Base-by-base conservation (phyloP, 2,113 vertebrate species). In the Rostratula benghalensis region DNA sequence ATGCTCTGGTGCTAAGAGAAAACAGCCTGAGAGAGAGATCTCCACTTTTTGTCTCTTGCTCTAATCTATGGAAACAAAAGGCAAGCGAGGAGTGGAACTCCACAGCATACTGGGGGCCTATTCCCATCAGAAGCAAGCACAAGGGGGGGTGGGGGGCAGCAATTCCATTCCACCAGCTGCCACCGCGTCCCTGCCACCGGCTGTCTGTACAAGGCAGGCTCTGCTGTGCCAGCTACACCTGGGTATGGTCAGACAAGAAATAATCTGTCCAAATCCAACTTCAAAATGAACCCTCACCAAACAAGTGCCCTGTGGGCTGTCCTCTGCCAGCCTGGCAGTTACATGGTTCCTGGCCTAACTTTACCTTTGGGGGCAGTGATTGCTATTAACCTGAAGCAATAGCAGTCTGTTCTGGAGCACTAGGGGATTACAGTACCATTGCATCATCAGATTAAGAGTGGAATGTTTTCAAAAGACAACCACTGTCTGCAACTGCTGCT, bases 1-100 rank as follows among this genome's bases (percentile, higher is more conserved):
- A 89, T 6, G 89, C 83, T 73, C 45, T 39, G 54, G 37, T 11
- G 28, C 13, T 10, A 80, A 31, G 28, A 86, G 68, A n/a, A 83
- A 92, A 77, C 71, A 50, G 73, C 77, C 77, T 69, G 31, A 24
- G 1, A 56, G 83, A 78, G 73, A 54, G 25, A 77, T 43, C 73
- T 93, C 89, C 94, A 87, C 73, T 94, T 95, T 89, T 94, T 96
- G 61, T 60, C 73, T 93, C 69, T 54, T 94, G 93, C 89, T 86
- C 13, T 93, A 3, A 82, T 71, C 93, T 75, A 1, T 5, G 61
- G 89, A 89, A 92, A 92, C 94, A 95, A 97, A 96, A 95, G 91
- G 80, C 87, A 83, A 74, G 83, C 31, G 33, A 78, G 68, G 85
- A 95, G 89, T 3, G 43, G 63, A 67, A 70, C 73, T 77, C 45